Evolutionary conservation across 2,888 invertebrate genomes (phyloP).

Genomic region (Chrysodeixis includens): DNA sequence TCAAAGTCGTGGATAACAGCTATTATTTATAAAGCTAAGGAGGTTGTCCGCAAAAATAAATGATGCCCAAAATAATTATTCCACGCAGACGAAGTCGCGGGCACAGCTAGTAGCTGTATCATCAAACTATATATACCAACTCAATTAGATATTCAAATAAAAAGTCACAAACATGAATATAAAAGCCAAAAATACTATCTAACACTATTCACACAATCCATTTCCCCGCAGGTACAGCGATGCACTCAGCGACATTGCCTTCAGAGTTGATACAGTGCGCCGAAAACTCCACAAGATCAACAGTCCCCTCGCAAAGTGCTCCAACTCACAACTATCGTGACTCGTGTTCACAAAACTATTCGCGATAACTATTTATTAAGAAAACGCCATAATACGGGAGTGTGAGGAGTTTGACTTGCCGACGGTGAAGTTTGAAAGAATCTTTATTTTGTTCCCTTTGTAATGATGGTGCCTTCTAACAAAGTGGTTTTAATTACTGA

Average conservation of each 20-base stretch:
- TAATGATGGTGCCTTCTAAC: slow-evolving; percentile 15
- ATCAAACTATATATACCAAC: no score
- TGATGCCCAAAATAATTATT: no score
- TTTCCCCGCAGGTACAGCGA: not conserved
- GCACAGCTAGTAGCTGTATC: no score
- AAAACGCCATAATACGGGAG: slow-evolving; percentile 49
- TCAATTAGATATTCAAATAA: not conserved
- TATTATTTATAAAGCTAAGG: no score
- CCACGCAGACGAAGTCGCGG: no score
- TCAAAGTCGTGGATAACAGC: no score
- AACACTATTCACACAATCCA: not conserved
- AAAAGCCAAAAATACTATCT: not conserved
- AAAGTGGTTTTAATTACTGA: not conserved
- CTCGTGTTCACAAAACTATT: slow-evolving; percentile 43
- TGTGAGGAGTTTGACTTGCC: slow-evolving; percentile 18
- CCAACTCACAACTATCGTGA: slow-evolving; percentile 31
- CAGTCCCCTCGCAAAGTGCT: not conserved
- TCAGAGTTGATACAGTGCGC: not conserved
- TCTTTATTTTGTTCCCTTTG: slow-evolving; percentile 33
- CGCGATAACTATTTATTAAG: slow-evolving; percentile 59
- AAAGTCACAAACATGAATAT: not conserved
- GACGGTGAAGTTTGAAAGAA: slow-evolving; percentile 25
- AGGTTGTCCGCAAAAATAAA: no score
- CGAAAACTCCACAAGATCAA: slow-evolving; percentile 12
- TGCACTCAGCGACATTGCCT: not conserved